Percentiles rank a stretch among this genome's conserved stretches.
Conservation (phyloP, 2,888 invertebrate species). For the Leptinotarsa tumamoca region DNA sequence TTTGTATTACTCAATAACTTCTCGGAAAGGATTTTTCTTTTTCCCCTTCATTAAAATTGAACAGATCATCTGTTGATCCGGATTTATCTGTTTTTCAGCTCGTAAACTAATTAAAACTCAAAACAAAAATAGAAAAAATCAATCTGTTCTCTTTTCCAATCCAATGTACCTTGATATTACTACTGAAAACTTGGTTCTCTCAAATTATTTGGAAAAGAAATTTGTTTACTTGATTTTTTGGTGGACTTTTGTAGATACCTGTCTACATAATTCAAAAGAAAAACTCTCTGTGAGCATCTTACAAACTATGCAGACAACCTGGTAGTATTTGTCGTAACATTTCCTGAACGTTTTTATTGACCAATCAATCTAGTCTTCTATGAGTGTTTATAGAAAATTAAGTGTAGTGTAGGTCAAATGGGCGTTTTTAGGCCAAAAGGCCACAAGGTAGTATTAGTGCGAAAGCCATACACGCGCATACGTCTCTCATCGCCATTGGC, state of each 20-base stretch:
- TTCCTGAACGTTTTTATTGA: constrained; percentile 1
- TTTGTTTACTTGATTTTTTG: not conserved
- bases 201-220: not conserved
- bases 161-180: no score
- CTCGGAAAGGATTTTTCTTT: constrained; percentile 4
- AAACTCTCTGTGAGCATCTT: not conserved
- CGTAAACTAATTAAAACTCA: no score
- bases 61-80: no score
- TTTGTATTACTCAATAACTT: not conserved
- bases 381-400: constrained; percentile 48
- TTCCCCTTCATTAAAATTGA: not conserved
- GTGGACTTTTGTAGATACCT: no score
- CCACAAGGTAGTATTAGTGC: constrained; percentile 54
- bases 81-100: no score
- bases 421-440: constrained; percentile 64
- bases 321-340: not conserved
- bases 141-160: no score
- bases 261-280: not conserved
- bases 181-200: no score
- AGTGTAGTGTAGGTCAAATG: constrained; percentile 55
- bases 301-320: not conserved
- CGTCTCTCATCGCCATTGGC: constrained; percentile 46
- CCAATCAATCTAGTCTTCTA: constrained; percentile 28
- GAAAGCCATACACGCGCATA: constrained; percentile 48
- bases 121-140: no score